Conservation (phyloP, 2,113 vertebrate genomes). For the Aptenodytes forsteri region DNA sequence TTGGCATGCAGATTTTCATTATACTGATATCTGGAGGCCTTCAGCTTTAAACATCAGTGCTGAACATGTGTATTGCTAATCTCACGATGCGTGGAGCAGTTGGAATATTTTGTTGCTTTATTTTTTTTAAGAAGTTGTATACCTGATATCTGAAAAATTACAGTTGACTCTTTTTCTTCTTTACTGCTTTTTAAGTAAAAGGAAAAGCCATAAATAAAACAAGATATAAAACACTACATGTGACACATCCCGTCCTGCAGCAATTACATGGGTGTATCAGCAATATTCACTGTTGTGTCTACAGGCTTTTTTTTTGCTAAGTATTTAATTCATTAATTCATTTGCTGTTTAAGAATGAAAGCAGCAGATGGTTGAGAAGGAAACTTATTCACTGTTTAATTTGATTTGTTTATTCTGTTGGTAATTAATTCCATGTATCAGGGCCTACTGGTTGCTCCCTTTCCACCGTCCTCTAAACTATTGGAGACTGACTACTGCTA, state of each 20-base stretch:
- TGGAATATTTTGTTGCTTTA: not conserved
- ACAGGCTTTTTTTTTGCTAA: not conserved
- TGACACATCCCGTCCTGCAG: not conserved
- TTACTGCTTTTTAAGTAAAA: not conserved
- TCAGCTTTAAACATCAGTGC: not conserved
- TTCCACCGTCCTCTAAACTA: not conserved
- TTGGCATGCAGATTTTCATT: not conserved
- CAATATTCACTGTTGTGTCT: not conserved
- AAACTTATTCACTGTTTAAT: not conserved
- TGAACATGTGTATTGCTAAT: not conserved
- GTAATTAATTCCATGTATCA: not conserved
- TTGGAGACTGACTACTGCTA: not conserved
- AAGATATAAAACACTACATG: not conserved
- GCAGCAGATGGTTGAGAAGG: not conserved
- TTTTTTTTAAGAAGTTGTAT: not conserved
- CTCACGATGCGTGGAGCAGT: not conserved
- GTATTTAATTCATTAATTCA: not conserved
- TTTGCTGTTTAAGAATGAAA: conserved; percentile 9
- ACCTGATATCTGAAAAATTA: not conserved
- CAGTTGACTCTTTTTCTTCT: not conserved
- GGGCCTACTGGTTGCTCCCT: not conserved
- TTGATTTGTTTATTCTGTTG: conserved; percentile 2
- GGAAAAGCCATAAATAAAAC: not conserved
- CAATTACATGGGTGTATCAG: not conserved
- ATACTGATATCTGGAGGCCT: not conserved